Evolutionary conservation across 2,888 invertebrate genomes (phyloP).

Genomic region (Euphydryas editha): DNA sequence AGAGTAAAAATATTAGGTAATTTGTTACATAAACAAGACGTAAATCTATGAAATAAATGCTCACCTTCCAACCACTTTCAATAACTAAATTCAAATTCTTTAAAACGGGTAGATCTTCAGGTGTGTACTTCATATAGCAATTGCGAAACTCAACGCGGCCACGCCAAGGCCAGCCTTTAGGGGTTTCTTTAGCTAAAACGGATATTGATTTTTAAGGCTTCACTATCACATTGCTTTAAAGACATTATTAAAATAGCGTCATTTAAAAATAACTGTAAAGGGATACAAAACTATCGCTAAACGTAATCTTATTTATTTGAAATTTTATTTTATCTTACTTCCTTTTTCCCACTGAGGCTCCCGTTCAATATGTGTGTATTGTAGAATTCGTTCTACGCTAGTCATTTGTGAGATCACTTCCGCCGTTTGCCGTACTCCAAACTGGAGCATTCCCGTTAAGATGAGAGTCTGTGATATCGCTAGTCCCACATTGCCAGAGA

Average conservation of each 20-base stretch:
- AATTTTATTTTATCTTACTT: slow-evolving; percentile 54
- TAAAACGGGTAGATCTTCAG: slow-evolving; percentile 87
- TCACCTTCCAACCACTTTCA: slow-evolving; percentile 87
- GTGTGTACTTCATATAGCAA: slow-evolving; percentile 86
- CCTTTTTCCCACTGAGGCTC: slow-evolving; percentile 81
- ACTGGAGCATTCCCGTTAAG: slow-evolving; percentile 89
- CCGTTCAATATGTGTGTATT: slow-evolving; percentile 88
- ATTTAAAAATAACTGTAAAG: neutral
- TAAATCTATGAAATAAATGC: slow-evolving; percentile 13
- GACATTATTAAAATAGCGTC: neutral
- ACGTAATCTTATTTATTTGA: neutral
- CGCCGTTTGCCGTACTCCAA: slow-evolving; percentile 87
- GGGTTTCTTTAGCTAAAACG: slow-evolving; percentile 76
- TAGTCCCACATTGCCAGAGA: slow-evolving; percentile 87
- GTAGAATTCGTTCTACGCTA: slow-evolving; percentile 88
- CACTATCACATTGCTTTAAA: slow-evolving; percentile 6
- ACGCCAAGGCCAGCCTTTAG: slow-evolving; percentile 86
- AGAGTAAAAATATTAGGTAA: too few species aligned
- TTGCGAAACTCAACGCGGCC: slow-evolving; percentile 86
- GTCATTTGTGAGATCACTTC: slow-evolving; percentile 89
- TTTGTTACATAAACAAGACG: neutral
- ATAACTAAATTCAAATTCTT: slow-evolving; percentile 88
- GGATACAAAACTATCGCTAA: neutral
- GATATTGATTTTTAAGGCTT: slow-evolving; percentile 22
- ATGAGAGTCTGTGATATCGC: slow-evolving; percentile 88